phyloP scores from a whole-genome alignment of 2,888 invertebrate species.

The Maniola hyperantus region DNA sequence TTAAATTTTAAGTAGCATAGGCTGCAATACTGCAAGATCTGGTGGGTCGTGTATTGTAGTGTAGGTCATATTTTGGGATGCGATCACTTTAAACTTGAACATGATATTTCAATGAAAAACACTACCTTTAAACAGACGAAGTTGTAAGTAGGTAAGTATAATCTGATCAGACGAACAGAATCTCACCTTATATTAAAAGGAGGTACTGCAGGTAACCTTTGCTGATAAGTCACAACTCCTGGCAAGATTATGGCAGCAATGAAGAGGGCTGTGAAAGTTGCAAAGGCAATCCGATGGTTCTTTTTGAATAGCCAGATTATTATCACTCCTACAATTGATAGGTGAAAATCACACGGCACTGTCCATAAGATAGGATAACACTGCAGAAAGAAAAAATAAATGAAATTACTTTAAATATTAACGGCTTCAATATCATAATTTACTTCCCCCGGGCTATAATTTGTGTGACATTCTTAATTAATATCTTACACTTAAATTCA shows the following conservation, averaged over 20 bases:
- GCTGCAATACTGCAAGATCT: no score
- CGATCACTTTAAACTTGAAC: no score
- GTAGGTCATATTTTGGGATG: no score
- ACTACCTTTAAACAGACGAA: no score
- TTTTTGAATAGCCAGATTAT: slow-evolving; percentile 43
- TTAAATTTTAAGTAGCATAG: no score
- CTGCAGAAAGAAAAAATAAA: slow-evolving; percentile 39
- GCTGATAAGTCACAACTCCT: slow-evolving; percentile 34
- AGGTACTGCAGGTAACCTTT: slow-evolving; percentile 24
- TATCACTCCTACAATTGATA: slow-evolving; percentile 41
- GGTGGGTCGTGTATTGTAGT: no score
- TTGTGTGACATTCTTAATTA: no score
- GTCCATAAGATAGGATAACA: slow-evolving; percentile 48
- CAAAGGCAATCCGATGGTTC: slow-evolving; percentile 33
- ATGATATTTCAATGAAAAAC: no score
- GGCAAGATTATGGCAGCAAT: slow-evolving; percentile 34
- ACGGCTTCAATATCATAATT: background rate
- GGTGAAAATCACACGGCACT: slow-evolving; percentile 48
- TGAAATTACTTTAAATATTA: background rate
- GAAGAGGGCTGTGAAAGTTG: slow-evolving; percentile 29
- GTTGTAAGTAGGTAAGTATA: no score
- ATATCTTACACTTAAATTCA: no score
- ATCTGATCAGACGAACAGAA: background rate
- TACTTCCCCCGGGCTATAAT: background rate
- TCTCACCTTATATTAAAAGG: slow-evolving; percentile 35